A percentile compares a stretch with the other conserved stretches of the same genome.
Conservation (phyloP, 2,113 vertebrate species). For the Octodon degus region DNA sequence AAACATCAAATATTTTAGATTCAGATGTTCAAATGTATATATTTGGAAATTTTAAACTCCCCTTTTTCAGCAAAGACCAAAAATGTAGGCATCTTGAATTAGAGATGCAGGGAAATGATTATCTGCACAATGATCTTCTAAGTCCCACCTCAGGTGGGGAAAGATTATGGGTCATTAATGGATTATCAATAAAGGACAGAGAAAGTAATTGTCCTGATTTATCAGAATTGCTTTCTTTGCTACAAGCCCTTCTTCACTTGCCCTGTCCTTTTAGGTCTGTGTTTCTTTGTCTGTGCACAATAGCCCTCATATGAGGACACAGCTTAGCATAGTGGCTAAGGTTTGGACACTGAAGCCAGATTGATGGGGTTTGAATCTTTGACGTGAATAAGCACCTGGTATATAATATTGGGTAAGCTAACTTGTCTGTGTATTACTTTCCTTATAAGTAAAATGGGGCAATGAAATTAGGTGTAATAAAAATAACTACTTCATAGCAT, state of each 20-base stretch:
- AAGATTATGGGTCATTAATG: neutral
- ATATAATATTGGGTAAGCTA: neutral
- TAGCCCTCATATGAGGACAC: neutral
- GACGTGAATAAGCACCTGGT: slow-evolving; percentile 14
- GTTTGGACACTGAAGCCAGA: neutral
- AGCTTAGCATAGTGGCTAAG: neutral
- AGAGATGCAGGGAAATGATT: neutral
- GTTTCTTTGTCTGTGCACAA: neutral
- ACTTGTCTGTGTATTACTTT: neutral
- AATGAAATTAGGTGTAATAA: neutral
- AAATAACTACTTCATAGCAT: neutral
- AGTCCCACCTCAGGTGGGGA: neutral
- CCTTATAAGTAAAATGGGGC: neutral
- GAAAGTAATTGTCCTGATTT: neutral
- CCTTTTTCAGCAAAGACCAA: neutral
- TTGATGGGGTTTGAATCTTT: neutral
- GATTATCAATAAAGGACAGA: neutral
- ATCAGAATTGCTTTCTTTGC: neutral
- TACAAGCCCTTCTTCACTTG: neutral
- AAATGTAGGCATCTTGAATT: neutral
- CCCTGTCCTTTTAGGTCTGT: neutral
- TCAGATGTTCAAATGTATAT: neutral
- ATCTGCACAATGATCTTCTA: neutral
- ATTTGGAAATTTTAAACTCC: slow-evolving; percentile 18
- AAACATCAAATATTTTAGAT: neutral